Conservation (phyloP, 92 coral and sea anemone genomes). For the Phenganax subtilis region DNA sequence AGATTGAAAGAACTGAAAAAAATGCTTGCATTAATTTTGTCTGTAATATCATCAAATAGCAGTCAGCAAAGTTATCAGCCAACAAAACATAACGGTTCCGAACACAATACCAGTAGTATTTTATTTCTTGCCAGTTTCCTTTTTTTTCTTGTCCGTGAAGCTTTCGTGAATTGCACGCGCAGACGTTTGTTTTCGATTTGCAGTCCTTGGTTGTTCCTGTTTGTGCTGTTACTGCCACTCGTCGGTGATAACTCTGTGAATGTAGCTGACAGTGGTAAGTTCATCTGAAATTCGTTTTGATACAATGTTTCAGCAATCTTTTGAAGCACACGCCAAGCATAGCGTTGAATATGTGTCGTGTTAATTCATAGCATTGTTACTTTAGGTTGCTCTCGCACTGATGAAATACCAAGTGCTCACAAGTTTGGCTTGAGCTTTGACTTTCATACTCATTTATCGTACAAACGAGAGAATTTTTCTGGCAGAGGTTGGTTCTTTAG, state of each 20-base stretch:
- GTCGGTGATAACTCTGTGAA: not conserved
- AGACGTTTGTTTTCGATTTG: too few relatives aligned
- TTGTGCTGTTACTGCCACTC: not conserved
- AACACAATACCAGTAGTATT: too few relatives aligned
- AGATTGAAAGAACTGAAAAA: slow-evolving; percentile 18
- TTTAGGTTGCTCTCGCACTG: too few relatives aligned
- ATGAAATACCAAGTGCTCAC: not conserved
- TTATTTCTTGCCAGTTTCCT: too few relatives aligned
- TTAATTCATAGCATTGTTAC: too few relatives aligned
- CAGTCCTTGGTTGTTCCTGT: not conserved
- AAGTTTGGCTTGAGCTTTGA: slow-evolving; percentile 1
- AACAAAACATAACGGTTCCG: not conserved
- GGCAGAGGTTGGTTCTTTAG: slow-evolving; percentile 62
- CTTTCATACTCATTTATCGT: slow-evolving; percentile 5
- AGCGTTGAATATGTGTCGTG: too few relatives aligned
- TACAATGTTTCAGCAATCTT: not conserved
- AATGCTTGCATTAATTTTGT: slow-evolving; percentile 5
- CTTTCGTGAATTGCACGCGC: too few relatives aligned
- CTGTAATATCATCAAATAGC: not conserved
- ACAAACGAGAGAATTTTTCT: slow-evolving; percentile 33
- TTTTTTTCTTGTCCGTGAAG: not conserved
- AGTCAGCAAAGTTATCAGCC: not conserved
- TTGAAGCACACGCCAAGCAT: too few relatives aligned
- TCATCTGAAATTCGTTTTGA: not conserved
- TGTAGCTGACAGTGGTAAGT: not conserved